phyloP scores from a whole-genome alignment of 92 coral and sea anemone species.

The Porites divaricata region DNA sequence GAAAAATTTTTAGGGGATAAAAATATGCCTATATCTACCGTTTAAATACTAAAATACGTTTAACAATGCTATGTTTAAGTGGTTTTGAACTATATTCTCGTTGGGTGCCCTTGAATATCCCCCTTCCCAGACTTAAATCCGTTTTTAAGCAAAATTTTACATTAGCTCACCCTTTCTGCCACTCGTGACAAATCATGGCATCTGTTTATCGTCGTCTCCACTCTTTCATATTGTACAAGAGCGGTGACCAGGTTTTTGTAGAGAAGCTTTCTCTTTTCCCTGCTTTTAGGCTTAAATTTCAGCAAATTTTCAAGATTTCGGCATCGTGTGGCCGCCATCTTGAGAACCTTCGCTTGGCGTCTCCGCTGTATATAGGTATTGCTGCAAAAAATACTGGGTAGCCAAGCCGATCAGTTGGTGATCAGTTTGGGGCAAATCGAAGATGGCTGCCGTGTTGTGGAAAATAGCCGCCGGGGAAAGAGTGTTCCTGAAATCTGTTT shows the following conservation, averaged over 20 bases:
- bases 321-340: constrained; percentile 95
- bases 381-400: not conserved
- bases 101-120: no score
- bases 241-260: constrained; percentile 95
- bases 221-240: constrained; percentile 95
- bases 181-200: constrained; percentile 98
- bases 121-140: no score
- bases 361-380: constrained; percentile 42
- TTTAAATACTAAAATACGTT: no score
- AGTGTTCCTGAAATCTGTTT: constrained; percentile 32
- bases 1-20: no score
- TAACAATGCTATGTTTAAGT: no score
- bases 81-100: no score
- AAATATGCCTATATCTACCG: no score
- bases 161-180: constrained; percentile 88
- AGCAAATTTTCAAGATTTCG: constrained; percentile 90
- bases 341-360: constrained; percentile 4
- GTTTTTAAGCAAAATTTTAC: no score
- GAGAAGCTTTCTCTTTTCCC: constrained; percentile 82
- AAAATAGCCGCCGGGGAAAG: not conserved
- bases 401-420: not conserved
- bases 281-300: constrained; percentile 86
- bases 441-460: constrained; percentile 75
- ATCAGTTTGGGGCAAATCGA: not conserved
- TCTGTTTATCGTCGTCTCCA: constrained; percentile 93